Conservation (phyloP, 2,888 invertebrate genomes). For the Leptothorax acervorum region DNA sequence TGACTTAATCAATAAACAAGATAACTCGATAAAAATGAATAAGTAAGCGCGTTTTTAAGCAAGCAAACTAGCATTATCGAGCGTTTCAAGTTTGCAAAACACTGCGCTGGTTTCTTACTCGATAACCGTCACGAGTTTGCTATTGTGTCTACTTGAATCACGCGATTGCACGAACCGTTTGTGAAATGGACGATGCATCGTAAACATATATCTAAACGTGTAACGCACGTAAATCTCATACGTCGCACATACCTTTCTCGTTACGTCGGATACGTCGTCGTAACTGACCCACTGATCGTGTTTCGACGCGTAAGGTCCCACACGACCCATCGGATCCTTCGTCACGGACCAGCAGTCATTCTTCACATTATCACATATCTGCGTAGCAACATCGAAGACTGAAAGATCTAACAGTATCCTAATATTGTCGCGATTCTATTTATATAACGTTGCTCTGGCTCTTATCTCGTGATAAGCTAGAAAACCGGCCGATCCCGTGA, state of each 20-base stretch:
- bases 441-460: neutral
- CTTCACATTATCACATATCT: conserved; percentile 93
- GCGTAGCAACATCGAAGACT: neutral
- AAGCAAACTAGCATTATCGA: neutral
- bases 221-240: neutral
- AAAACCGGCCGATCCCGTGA: conserved; percentile 94
- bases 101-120: neutral
- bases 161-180: neutral
- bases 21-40: neutral
- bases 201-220: neutral
- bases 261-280: conserved; percentile 92
- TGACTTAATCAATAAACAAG: neutral
- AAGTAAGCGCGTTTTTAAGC: neutral
- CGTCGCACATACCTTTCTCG: conserved; percentile 87
- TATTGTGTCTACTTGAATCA: neutral
- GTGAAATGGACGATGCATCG: neutral
- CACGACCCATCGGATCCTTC: conserved; percentile 90
- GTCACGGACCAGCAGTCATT: conserved; percentile 93
- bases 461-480: conserved; percentile 92
- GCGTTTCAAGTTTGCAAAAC: neutral
- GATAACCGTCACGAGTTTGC: neutral
- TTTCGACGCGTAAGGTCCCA: conserved; percentile 95
- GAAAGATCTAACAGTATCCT: neutral
- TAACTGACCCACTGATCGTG: conserved; percentile 97
- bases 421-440: neutral